A percentile compares a stretch with the other conserved stretches of the same genome.
Conservation (phyloP, 2,113 vertebrate species). For the Stegastes partitus region DNA sequence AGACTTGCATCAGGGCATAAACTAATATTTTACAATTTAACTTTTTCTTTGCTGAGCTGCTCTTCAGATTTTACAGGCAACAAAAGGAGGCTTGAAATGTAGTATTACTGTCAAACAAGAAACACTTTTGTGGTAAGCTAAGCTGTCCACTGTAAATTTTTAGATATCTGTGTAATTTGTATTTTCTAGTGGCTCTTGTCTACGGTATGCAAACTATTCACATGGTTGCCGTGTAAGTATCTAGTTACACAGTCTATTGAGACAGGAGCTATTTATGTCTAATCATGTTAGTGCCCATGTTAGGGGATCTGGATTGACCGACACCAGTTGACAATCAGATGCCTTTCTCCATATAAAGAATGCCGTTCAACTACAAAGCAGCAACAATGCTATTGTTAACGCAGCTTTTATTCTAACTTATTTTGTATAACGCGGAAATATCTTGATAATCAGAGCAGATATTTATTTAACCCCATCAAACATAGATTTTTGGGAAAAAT, state of each 20-base stretch:
- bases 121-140: background rate
- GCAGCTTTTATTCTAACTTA: constrained; percentile 16
- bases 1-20: background rate
- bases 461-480: background rate
- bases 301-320: constrained; percentile 78
- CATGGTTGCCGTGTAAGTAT: constrained; percentile 56
- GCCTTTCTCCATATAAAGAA: constrained; percentile 76
- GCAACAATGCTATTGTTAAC: constrained; percentile 53
- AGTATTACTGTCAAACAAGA: background rate
- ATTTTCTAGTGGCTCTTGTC: constrained; percentile 43
- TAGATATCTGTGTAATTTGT: constrained; percentile 32
- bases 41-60: constrained; percentile 14
- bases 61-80: constrained; percentile 13
- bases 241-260: constrained; percentile 74
- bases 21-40: background rate
- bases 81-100: constrained; percentile 11
- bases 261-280: constrained; percentile 80
- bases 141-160: background rate
- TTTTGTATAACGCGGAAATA: background rate
- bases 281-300: constrained; percentile 83
- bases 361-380: constrained; percentile 49
- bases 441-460: background rate
- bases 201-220: constrained; percentile 62
- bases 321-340: constrained; percentile 76
- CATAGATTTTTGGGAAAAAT: background rate